Evolutionary conservation across 1,140 invertebrate species (phyloP).

Genomic region (Drosophila kanapiae): DNA sequence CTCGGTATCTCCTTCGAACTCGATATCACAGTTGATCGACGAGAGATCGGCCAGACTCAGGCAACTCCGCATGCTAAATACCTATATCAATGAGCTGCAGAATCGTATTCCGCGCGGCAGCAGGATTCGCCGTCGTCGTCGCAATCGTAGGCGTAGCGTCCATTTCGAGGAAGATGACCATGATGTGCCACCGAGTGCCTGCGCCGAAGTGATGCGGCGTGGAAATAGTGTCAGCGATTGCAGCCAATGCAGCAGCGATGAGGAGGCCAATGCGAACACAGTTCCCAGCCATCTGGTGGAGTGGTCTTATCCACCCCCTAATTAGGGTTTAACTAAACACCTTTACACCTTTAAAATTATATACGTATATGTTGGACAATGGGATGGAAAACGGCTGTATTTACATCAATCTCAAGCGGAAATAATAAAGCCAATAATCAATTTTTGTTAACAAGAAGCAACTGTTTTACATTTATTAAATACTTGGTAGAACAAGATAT

Average conservation of each 20-base stretch:
- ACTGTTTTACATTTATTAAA: too few species aligned
- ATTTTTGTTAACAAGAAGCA: too few species aligned
- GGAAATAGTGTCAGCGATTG: constrained; percentile 67
- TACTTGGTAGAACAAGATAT: too few species aligned
- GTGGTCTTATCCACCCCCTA: constrained; percentile 28
- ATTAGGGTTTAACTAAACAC: background rate
- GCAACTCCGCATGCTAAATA: background rate
- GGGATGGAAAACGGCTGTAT: background rate
- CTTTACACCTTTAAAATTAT: background rate
- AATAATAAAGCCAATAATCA: background rate
- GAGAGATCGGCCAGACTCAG: background rate
- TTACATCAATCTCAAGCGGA: too few species aligned
- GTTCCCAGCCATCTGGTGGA: constrained; percentile 3
- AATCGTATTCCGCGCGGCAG: background rate
- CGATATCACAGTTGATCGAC: background rate
- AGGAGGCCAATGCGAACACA: background rate
- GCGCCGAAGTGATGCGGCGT: constrained; percentile 29
- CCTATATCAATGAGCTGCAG: background rate
- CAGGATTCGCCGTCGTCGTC: background rate
- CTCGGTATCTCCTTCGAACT: background rate
- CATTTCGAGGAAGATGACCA: background rate
- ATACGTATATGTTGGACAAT: background rate
- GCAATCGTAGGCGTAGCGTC: background rate
- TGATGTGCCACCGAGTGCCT: background rate
- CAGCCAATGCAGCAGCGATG: constrained; percentile 60